Base-by-base conservation (phyloP, 2,113 vertebrate species). In the Spea multiplicata region DNA sequence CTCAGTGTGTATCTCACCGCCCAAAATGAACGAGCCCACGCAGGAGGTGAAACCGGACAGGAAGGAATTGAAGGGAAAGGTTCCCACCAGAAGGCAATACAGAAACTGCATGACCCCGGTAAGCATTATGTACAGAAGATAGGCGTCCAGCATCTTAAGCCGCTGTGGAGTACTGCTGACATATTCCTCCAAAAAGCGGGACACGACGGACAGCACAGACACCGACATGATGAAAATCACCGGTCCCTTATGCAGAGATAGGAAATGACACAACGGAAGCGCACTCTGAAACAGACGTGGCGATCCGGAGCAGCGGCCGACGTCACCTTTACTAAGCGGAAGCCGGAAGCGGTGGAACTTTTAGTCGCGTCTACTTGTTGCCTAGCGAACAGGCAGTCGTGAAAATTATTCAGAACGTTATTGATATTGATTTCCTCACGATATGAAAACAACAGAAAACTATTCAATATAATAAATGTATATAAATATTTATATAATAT, bases 61-160 rank as follows among this genome's bases (percentile, higher is more conserved):
- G 88, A 99, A 99, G 78, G 97, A 99, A 82, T 97, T 99, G 92
- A 98, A 99, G 52, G 97, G 97, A 78, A 98, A 99, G 17, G 96
- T 98, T 48, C 97, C 96, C 17, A 98, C 96, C 73, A 98, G 92
- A 47, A 97, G 90, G 84, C 96, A 98, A 89, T 98, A 99, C 6
- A 97, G 92, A 85, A 99, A 99, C 89, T 98, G 95, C 78, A 98
- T 88, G n/a, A 91, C 95, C 7, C 97, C 96, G 0, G 95, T 99
- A 76, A 99, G 85, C 88, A 98, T 68, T 84, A 99, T 96, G 70
- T 98, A 99, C 10, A 98, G 87, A 71, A 99, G 84, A 73, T 98
- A 98, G 0, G 95, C 93, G 47, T 99, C 97, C 88, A 98, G 90
- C 86, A 97, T 89, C 83, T 98, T 98, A 66, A 98, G 91, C 75